These are phyloP conservation scores for Takifugu rubripes DNA, from an alignment of 2,797 vertebrate genomes.

Conservation along the genomic window DNA sequence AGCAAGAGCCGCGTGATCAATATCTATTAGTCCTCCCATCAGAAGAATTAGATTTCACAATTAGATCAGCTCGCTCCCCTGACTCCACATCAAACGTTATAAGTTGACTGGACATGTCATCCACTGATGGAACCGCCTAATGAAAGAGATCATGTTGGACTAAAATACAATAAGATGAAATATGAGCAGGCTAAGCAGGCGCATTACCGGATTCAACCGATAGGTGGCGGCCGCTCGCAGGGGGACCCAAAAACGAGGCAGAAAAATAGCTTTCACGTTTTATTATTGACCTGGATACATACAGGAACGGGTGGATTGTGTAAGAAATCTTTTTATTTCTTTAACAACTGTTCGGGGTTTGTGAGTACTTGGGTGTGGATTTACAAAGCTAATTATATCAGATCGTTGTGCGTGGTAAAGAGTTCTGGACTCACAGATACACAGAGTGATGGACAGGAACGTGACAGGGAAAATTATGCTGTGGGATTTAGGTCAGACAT, in stretches of 20 bases:
- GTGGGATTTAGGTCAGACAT: slow-evolving; percentile 24
- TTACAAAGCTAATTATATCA: slow-evolving; percentile 22
- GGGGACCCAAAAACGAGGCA: slow-evolving; percentile 26
- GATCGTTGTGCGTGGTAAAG: slow-evolving; percentile 28
- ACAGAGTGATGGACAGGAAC: slow-evolving; percentile 37
- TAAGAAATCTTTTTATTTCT: slow-evolving; percentile 27
- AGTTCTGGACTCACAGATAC: slow-evolving; percentile 38
- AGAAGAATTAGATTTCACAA: slow-evolving; percentile 73
- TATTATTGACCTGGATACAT: slow-evolving; percentile 65
- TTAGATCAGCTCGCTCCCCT: slow-evolving; percentile 64
- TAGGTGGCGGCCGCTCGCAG: slow-evolving; percentile 54
- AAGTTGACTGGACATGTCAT: slow-evolving; percentile 60
- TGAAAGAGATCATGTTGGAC: slow-evolving; percentile 68
- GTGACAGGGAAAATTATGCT: slow-evolving; percentile 24
- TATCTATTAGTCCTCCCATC: slow-evolving; percentile 74
- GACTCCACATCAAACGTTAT: slow-evolving; percentile 69
- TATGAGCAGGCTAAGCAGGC: slow-evolving; percentile 16
- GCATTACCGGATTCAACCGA: slow-evolving; percentile 29
- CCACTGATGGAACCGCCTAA: slow-evolving; percentile 50
- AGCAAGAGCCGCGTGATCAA: slow-evolving; percentile 67
- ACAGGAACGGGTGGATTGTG: slow-evolving; percentile 39
- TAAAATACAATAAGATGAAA: slow-evolving; percentile 56
- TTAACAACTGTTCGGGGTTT: not conserved
- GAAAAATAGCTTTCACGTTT: slow-evolving; percentile 54
- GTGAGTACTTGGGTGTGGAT: not conserved